Evolutionary conservation across 2,797 vertebrate species (phyloP).

Genomic region (Sebastes nivosus): DNA sequence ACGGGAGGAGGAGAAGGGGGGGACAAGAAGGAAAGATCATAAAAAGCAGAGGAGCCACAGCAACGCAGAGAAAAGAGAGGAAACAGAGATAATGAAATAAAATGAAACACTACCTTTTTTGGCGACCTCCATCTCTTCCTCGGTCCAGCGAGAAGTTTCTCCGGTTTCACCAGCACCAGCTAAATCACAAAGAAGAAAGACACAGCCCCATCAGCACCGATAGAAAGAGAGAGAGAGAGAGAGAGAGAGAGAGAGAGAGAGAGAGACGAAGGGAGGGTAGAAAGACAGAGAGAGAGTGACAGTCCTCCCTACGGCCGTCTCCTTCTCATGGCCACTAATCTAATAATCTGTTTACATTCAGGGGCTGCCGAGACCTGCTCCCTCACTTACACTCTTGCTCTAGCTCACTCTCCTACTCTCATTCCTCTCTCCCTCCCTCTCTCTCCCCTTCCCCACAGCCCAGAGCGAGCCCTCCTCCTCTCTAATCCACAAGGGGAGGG

Average conservation of each 20-base stretch:
- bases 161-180: slow-evolving; percentile 92
- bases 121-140: slow-evolving; percentile 99
- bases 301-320: slow-evolving; percentile 62
- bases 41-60: slow-evolving; percentile 8
- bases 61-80: background rate
- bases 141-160: slow-evolving; percentile 99
- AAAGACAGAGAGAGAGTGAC: slow-evolving; percentile 38
- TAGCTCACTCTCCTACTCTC: slow-evolving; percentile 50
- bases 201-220: slow-evolving; percentile 72
- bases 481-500: slow-evolving; percentile 72
- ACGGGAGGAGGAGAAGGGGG: background rate
- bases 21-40: background rate
- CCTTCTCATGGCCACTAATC: slow-evolving; percentile 77
- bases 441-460: slow-evolving; percentile 43
- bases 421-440: slow-evolving; percentile 26
- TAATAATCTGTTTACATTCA: slow-evolving; percentile 85
- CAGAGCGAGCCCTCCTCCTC: slow-evolving; percentile 64
- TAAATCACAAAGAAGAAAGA: slow-evolving; percentile 79
- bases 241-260: slow-evolving; percentile 29
- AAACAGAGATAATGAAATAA: slow-evolving; percentile 17
- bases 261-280: slow-evolving; percentile 2
- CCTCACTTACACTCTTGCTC: slow-evolving; percentile 67
- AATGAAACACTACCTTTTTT: slow-evolving; percentile 92
- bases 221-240: slow-evolving; percentile 23
- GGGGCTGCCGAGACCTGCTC: slow-evolving; percentile 75